These are phyloP conservation scores for Trachops cirrhosus DNA, from an alignment of 2,797 vertebrate genomes.

Conservation along the genomic window DNA sequence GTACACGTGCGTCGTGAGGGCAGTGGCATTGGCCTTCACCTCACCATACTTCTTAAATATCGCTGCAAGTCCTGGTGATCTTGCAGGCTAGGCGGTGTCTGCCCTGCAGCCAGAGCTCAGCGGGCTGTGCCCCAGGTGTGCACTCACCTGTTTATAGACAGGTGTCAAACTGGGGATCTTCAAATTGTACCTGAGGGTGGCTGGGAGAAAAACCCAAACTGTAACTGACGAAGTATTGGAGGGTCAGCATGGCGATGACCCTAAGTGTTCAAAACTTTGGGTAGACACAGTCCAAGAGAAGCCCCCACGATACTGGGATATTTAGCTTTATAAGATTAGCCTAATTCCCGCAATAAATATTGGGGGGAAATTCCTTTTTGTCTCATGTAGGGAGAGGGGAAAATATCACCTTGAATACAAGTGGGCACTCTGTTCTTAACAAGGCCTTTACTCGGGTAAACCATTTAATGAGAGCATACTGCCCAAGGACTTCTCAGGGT, in stretches of 20 bases:
- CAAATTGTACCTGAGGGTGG: background rate
- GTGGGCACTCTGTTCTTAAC: background rate
- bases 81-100: background rate
- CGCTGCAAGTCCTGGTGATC: background rate
- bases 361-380: no score
- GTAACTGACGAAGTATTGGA: background rate
- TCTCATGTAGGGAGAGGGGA: no score
- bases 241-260: fast-evolving
- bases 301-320: background rate
- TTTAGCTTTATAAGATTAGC: background rate
- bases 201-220: background rate
- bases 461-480: background rate
- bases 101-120: background rate
- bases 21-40: background rate
- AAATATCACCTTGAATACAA: background rate
- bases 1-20: fast-evolving
- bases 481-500: background rate
- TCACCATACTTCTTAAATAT: background rate
- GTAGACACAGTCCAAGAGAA: background rate
- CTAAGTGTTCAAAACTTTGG: background rate
- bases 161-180: background rate
- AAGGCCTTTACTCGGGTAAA: background rate
- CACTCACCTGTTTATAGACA: fast-evolving
- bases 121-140: fast-evolving
- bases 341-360: background rate